phyloP scores from a whole-genome alignment of 2,113 vertebrate genomes.

The Antennarius striatus region DNA sequence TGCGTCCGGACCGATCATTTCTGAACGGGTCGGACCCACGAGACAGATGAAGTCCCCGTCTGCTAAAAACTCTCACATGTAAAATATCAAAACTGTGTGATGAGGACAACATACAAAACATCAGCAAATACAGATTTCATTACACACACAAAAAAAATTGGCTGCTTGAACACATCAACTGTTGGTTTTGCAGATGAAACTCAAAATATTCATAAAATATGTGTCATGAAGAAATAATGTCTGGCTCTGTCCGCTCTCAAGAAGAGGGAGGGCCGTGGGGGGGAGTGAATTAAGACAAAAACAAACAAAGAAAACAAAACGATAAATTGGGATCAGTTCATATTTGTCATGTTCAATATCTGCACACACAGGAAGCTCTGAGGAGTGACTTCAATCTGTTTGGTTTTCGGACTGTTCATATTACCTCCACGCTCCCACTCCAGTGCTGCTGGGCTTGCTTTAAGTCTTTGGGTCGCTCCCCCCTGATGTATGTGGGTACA shows the following conservation, averaged over 20 bases:
- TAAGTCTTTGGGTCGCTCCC: constrained; percentile 63
- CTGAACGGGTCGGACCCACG: constrained; percentile 31
- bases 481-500: constrained; percentile 50
- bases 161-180: constrained; percentile 46
- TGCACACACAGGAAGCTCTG: constrained; percentile 58
- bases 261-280: constrained; percentile 22
- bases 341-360: constrained; percentile 51
- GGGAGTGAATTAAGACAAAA: constrained; percentile 15
- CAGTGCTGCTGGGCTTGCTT: constrained; percentile 56
- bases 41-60: constrained; percentile 55
- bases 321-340: constrained; percentile 55
- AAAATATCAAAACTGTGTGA: constrained; percentile 70
- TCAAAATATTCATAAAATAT: constrained; percentile 61
- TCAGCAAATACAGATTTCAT: constrained; percentile 68
- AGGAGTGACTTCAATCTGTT: constrained; percentile 63
- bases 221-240: constrained; percentile 55
- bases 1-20: too few relatives aligned
- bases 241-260: constrained; percentile 58
- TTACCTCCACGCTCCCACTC: constrained; percentile 49
- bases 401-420: constrained; percentile 54
- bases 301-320: constrained; percentile 11
- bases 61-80: constrained; percentile 60
- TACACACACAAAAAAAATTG: constrained; percentile 42
- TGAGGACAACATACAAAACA: constrained; percentile 60
- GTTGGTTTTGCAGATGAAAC: constrained; percentile 62